Evolutionary conservation across 1,140 invertebrate species (phyloP).

Genomic region (Pteromalus puparum): DNA sequence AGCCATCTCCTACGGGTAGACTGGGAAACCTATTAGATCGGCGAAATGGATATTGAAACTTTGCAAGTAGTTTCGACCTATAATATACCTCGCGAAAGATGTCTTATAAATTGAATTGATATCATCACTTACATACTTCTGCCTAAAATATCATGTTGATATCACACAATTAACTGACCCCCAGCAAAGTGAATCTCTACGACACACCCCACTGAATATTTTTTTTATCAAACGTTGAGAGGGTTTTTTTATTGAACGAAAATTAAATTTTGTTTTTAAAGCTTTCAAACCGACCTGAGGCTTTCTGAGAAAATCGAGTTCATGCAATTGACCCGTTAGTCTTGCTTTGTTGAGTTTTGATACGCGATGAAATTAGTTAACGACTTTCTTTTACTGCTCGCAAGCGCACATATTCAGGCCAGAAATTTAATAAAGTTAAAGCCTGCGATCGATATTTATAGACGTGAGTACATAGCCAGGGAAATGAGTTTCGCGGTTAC

Average conservation of each 20-base stretch:
- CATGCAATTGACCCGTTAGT: background rate
- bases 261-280: no score
- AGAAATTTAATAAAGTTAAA: conserved; percentile 39
- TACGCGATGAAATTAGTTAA: conserved; percentile 10
- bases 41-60: background rate
- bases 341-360: background rate
- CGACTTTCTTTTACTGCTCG: background rate
- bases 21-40: background rate
- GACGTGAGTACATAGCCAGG: background rate
- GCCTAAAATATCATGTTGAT: no score
- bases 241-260: no score
- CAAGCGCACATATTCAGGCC: no score
- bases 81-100: background rate
- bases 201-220: no score
- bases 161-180: no score
- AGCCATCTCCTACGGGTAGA: background rate
- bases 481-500: conserved; percentile 9
- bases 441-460: conserved; percentile 29
- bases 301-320: background rate
- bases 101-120: background rate
- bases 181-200: no score
- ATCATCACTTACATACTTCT: no score
- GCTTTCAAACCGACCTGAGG: no score
- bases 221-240: no score
- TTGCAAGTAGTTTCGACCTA: background rate